These are phyloP conservation scores for Melanocharis versteri DNA, from an alignment of 2,113 vertebrate genomes.

Conservation along the genomic window DNA sequence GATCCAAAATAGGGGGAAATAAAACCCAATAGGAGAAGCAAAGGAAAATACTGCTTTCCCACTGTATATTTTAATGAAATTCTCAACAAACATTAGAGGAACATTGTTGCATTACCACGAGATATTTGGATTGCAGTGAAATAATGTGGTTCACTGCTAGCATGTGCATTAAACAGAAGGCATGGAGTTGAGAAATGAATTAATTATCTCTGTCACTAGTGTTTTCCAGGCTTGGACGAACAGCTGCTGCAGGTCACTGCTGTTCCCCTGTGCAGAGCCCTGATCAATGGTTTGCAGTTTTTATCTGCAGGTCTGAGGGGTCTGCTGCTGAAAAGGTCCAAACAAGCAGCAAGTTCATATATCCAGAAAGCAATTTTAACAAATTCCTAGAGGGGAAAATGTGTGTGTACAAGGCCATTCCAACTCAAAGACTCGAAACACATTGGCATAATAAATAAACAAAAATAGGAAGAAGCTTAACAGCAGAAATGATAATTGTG, in stretches of 20 bases:
- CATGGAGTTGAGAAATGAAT: neutral
- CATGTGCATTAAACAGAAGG: neutral
- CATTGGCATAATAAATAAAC: neutral
- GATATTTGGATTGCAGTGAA: neutral
- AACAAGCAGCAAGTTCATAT: neutral
- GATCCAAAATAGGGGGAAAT: neutral
- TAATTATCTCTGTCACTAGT: neutral
- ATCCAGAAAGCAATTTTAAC: neutral
- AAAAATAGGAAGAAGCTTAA: constrained; percentile 28
- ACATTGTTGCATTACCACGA: neutral
- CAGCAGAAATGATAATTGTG: neutral
- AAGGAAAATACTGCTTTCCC: neutral
- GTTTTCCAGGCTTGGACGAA: constrained; percentile 6
- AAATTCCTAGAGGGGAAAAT: neutral
- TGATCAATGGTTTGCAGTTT: neutral
- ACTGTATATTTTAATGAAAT: neutral
- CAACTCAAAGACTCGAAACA: neutral
- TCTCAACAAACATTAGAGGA: neutral
- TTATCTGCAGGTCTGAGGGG: neutral
- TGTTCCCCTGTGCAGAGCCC: neutral
- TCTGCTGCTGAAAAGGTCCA: neutral
- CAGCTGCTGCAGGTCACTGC: constrained; percentile 10
- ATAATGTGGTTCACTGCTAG: neutral
- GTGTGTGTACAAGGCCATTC: neutral
- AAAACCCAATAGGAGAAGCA: neutral